phyloP scores from a whole-genome alignment of 2,888 invertebrate species.

The Chrysodeixis includens region DNA sequence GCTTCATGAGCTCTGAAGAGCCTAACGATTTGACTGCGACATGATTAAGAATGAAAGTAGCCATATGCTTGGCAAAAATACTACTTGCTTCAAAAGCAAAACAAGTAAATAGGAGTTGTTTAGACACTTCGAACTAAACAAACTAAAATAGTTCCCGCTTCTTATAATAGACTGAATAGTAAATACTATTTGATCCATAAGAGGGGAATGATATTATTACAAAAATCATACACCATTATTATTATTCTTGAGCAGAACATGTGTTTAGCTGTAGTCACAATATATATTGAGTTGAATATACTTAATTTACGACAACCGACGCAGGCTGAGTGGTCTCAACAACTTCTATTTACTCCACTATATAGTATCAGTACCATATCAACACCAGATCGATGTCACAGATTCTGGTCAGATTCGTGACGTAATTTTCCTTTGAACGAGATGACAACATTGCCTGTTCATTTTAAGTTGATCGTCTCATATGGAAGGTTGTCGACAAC shows the following conservation, averaged over 20 bases:
- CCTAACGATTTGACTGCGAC: constrained; percentile 16
- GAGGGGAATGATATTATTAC: not conserved
- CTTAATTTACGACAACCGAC: not conserved
- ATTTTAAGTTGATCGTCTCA: constrained; percentile 31
- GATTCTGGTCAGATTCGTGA: constrained; percentile 38
- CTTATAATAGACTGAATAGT: constrained; percentile 1
- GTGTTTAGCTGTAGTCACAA: constrained; percentile 1
- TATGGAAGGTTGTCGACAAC: constrained; percentile 27
- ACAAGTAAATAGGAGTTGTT: constrained; percentile 45
- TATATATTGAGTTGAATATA: constrained; percentile 19
- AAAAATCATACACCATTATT: not conserved
- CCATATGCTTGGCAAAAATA: constrained; percentile 24
- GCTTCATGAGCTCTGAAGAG: constrained; percentile 29
- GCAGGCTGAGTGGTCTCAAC: constrained; percentile 27
- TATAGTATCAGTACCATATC: constrained; percentile 38
- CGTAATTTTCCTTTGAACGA: not conserved
- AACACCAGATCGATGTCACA: constrained; percentile 37
- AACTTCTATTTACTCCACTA: constrained; percentile 43
- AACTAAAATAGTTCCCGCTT: not conserved
- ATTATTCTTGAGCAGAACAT: not conserved
- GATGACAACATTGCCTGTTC: constrained; percentile 29
- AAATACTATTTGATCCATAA: not conserved
- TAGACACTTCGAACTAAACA: constrained; percentile 20
- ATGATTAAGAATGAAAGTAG: constrained; percentile 25
- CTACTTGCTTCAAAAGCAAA: constrained; percentile 43